Evolutionary conservation across 2,888 invertebrate species (phyloP).

Genomic region (Tetranychus truncatus): DNA sequence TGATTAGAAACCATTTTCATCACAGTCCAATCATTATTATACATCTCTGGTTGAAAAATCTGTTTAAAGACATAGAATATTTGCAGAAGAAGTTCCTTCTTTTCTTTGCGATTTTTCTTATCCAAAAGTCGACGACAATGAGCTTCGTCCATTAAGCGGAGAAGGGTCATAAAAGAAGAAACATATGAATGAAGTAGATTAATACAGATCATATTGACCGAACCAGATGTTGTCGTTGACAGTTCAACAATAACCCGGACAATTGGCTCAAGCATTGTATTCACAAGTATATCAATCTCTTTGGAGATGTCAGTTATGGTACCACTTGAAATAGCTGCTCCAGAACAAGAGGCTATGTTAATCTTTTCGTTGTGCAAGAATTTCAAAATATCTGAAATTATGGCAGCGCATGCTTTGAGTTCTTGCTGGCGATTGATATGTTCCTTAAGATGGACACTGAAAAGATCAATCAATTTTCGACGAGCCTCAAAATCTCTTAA

Average conservation of each 20-base stretch:
- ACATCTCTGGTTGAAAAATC: constrained; percentile 48
- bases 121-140: constrained; percentile 75
- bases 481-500: constrained; percentile 62
- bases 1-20: constrained; percentile 66
- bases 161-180: constrained; percentile 57
- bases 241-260: constrained; percentile 21
- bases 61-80: constrained; percentile 61
- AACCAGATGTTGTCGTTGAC: neutral
- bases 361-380: constrained; percentile 38
- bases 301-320: constrained; percentile 6
- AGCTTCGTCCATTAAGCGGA: constrained; percentile 66
- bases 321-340: neutral
- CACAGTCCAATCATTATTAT: constrained; percentile 73
- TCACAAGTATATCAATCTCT: constrained; percentile 26
- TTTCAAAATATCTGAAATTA: constrained; percentile 62
- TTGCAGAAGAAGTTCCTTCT: constrained; percentile 66
- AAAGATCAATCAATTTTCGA: constrained; percentile 57
- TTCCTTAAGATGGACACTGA: constrained; percentile 63
- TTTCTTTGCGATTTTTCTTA: constrained; percentile 49
- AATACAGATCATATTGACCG: neutral
- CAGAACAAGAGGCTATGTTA: neutral
- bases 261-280: constrained; percentile 23
- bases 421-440: constrained; percentile 66
- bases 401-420: constrained; percentile 55
- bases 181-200: constrained; percentile 17